Evolutionary conservation across 1,140 invertebrate species (phyloP).

Genomic region (Bombus cullumanus): DNA sequence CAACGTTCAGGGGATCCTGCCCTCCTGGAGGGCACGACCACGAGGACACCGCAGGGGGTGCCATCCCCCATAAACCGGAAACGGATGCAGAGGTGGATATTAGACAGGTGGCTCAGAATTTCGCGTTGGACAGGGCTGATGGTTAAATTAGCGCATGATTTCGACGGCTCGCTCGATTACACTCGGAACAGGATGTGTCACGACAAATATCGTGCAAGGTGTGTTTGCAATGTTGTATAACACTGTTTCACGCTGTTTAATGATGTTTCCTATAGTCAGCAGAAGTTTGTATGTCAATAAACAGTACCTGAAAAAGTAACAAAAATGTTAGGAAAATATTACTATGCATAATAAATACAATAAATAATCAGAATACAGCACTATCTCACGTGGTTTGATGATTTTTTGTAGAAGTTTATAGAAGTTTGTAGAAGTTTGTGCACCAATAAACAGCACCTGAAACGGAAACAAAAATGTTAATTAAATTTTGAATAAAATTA

Average conservation of each 20-base stretch:
- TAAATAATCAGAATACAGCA: neutral
- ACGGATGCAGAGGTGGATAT: constrained; percentile 59
- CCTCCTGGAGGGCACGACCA: constrained; percentile 34
- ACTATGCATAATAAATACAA: neutral
- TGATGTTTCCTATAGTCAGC: too few species aligned
- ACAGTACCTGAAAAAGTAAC: neutral
- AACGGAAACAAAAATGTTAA: neutral
- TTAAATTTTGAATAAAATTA: neutral
- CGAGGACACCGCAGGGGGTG: constrained; percentile 61
- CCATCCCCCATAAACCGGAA: constrained; percentile 60
- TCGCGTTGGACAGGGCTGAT: constrained; percentile 24
- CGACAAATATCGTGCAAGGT: constrained; percentile 27
- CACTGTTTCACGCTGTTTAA: too few species aligned
- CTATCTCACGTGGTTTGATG: neutral
- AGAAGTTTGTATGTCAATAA: neutral
- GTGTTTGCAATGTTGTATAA: neutral
- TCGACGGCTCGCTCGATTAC: constrained; percentile 10
- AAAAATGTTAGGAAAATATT: neutral
- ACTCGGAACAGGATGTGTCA: constrained; percentile 10
- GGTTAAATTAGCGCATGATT: constrained; percentile 45
- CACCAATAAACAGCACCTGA: neutral
- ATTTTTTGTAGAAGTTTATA: too few species aligned
- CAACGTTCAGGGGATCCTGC: constrained; percentile 51
- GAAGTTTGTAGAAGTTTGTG: too few species aligned
- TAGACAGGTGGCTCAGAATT: constrained; percentile 61